Base-by-base conservation (phyloP, 2,888 invertebrate genomes). In the Drosophila prostipennis region DNA sequence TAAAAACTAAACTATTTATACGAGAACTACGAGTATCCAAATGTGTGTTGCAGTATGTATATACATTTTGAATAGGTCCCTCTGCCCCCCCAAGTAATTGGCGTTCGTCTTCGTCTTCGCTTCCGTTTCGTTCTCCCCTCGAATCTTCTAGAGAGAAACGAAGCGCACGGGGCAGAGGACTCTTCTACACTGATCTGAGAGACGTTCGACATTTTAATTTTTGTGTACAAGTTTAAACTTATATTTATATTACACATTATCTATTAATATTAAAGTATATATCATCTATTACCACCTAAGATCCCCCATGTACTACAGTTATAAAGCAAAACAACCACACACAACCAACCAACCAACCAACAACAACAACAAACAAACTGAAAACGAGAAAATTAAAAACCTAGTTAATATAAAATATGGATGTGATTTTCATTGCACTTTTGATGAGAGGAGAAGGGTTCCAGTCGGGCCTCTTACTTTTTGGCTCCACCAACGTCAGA, bases 1-100 rank as follows among this genome's bases (percentile, higher is more conserved):
- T 88, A 88, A 89, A 89, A 87, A 89, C 77, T 87, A 82, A 74
- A 71, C 76, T 77, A 82, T 86, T 77, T 80, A 80, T 74, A 74
- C 60, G 48, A 72, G 67, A 68, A 84, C 60, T 81, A 78, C 74
- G 64, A 77, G 70, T 76, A 82, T 86, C 84, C 72, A 75, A 76
- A 76, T 77, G 80, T 83, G 86, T 80, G 79, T 81, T 85, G 81
- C 81, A 74, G 70, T 71, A 54, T 70, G 69, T 70, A 70, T 58
- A 70, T 70, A 70, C 58, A 70, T 71, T 69, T 69, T 69, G 46
- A 69, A 48, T 54, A 53, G 63, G 53, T 42, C 40, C 37, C 11
- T 16, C 26, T 34, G 63, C 65, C 26, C 32, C 32, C 34, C 65
- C 65, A 19, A 37, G 37, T 10, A 46, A 39, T 6, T 48, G 37